Base-by-base conservation (phyloP, 2,888 invertebrate genomes). In the Polietes domitor region DNA sequence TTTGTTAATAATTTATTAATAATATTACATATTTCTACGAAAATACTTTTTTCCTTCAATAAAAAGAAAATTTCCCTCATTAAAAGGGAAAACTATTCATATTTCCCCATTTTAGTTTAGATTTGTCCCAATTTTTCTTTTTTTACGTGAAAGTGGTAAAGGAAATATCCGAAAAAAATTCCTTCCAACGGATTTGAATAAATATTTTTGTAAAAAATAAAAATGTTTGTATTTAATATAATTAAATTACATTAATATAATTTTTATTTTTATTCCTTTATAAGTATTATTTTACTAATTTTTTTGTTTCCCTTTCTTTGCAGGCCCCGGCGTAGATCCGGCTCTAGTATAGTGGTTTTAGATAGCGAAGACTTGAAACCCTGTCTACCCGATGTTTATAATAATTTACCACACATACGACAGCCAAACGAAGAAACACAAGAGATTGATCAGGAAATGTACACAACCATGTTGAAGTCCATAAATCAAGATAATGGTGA, bases 261-360 rank as follows among this genome's bases (percentile, higher is more conserved):
- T n/a, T n/a, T n/a, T n/a, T n/a, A n/a, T n/a, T n/a, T n/a, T n/a
- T n/a, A n/a, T n/a, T n/a, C n/a, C n/a, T n/a, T n/a, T n/a, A n/a
- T n/a, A n/a, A n/a, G n/a, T n/a, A n/a, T n/a, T n/a, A n/a, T n/a
- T n/a, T n/a, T n/a, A n/a, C n/a, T n/a, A n/a, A n/a, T n/a, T n/a
- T n/a, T n/a, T 19, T 53, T 53, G 12, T 24, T 58, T 73, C 10
- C 17, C 3, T 70, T 41, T 75, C 15, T 19, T 88, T 86, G n/a
- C 47, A 97, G 96, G 96, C 95, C 96, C 84, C 95, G 96, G 87
- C 94, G 96, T 88, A 94, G 96, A 88, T 96, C 96, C 87, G 95
- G 95, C 89, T 96, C 96, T 92, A 96, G 96, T 92, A 96, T 96
- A 92, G 95, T 96, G 91, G 96, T 96, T 91, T 94, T 96, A 90